Evolutionary conservation across 2,113 vertebrate species (phyloP).

Genomic region (Leiothrix lutea): DNA sequence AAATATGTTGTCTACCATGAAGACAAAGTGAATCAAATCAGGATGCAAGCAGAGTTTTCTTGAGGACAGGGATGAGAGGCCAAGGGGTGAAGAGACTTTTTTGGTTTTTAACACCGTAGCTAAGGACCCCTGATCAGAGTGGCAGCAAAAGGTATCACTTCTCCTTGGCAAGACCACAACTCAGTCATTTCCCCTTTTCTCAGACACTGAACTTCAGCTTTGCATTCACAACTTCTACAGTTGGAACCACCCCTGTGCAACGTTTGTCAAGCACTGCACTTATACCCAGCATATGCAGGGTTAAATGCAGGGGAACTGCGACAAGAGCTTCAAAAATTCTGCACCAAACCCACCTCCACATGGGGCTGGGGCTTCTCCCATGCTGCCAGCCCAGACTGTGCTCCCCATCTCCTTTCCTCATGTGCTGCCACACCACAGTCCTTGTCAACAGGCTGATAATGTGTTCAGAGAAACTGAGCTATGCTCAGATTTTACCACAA

Average conservation of each 20-base stretch:
- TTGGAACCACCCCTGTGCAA: not conserved
- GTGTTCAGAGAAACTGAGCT: not conserved
- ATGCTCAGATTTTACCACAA: not conserved
- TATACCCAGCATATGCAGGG: not conserved
- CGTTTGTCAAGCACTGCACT: not conserved
- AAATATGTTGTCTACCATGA: not conserved
- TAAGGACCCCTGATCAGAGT: not conserved
- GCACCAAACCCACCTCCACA: not conserved
- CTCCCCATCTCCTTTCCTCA: not conserved
- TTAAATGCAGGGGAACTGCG: fast-evolving
- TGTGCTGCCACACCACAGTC: fast-evolving
- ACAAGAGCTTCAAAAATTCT: not conserved
- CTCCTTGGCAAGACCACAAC: not conserved
- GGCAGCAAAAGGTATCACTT: not conserved
- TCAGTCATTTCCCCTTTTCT: not conserved
- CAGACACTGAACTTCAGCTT: not conserved
- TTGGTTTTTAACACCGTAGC: not conserved
- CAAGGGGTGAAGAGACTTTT: not conserved
- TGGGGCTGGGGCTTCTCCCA: fast-evolving
- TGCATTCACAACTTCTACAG: too few relatives aligned
- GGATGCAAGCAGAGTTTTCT: not conserved
- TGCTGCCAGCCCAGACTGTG: not conserved
- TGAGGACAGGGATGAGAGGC: not conserved
- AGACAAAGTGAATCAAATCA: not conserved
- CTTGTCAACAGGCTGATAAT: too few relatives aligned